A percentile compares a stretch with the other conserved stretches of the same genome.
Conservation (phyloP, 2,113 vertebrate species). For the Clarias batrachus region DNA sequence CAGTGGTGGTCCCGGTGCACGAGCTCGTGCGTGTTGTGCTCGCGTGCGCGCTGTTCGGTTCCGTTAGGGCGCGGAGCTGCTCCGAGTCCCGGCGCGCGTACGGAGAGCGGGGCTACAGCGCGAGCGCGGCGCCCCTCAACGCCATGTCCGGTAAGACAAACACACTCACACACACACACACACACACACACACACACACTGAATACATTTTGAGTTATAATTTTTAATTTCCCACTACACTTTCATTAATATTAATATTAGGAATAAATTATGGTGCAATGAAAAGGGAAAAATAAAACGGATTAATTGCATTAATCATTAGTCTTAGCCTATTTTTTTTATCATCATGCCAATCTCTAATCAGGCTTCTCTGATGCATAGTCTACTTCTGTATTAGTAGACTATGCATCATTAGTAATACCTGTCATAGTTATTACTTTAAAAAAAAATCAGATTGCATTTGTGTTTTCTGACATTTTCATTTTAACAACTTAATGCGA, state of each 20-base stretch:
- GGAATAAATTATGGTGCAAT: background rate
- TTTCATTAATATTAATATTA: background rate
- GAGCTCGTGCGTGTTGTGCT: slow-evolving; percentile 1
- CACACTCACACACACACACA: background rate
- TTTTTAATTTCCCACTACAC: background rate
- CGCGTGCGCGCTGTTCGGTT: slow-evolving; percentile 26
- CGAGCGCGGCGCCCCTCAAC: slow-evolving; percentile 75
- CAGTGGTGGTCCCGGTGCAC: slow-evolving; percentile 28
- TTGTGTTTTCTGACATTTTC: background rate
- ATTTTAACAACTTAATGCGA: background rate
- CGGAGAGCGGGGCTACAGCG: slow-evolving; percentile 80
- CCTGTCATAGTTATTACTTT: too few species aligned
- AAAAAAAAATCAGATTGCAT: background rate
- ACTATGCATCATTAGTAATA: too few species aligned
- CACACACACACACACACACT: background rate
- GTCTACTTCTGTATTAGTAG: too few species aligned
- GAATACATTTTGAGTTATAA: too few species aligned
- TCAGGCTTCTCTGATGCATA: background rate
- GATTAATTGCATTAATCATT: background rate
- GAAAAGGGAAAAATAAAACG: background rate
- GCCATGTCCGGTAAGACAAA: slow-evolving; percentile 80
- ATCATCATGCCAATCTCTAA: background rate
- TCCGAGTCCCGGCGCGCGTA: slow-evolving; percentile 81
- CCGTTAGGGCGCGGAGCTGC: slow-evolving; percentile 77
- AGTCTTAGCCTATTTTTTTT: background rate